Conservation (phyloP, 2,797 vertebrate genomes). For the Eulemur albifrons region DNA sequence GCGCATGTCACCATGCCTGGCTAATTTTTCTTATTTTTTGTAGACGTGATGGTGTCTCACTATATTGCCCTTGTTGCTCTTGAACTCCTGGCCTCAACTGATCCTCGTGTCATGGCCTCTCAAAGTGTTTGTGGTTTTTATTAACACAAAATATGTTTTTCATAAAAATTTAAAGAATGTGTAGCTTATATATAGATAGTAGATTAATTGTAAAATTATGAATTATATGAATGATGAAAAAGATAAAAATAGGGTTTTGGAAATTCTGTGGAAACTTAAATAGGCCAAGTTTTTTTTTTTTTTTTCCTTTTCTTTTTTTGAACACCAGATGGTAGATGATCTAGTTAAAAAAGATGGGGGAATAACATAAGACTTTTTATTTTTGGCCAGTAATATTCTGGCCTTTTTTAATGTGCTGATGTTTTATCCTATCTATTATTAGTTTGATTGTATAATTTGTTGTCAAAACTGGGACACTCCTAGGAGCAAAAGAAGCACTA, state of each 20-base stretch:
- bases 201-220: neutral
- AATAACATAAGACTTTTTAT: neutral
- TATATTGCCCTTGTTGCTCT: neutral
- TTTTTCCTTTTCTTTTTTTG: neutral
- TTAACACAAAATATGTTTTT: neutral
- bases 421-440: neutral
- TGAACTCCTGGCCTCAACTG: neutral
- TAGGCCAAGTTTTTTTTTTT: neutral
- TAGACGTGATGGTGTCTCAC: neutral
- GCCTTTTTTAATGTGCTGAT: neutral
- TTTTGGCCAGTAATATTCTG: neutral
- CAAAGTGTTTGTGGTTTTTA: neutral
- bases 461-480: neutral
- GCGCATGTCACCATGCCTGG: neutral
- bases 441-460: neutral
- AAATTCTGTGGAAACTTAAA: neutral
- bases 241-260: neutral
- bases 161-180: neutral
- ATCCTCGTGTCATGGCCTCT: neutral
- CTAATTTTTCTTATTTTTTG: neutral
- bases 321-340: neutral
- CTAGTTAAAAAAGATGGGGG: neutral
- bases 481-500: neutral
- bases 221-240: conserved; percentile 14
- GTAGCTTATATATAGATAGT: neutral